Base-by-base conservation (phyloP, 2,888 invertebrate species). In the Mystacides longicornis region DNA sequence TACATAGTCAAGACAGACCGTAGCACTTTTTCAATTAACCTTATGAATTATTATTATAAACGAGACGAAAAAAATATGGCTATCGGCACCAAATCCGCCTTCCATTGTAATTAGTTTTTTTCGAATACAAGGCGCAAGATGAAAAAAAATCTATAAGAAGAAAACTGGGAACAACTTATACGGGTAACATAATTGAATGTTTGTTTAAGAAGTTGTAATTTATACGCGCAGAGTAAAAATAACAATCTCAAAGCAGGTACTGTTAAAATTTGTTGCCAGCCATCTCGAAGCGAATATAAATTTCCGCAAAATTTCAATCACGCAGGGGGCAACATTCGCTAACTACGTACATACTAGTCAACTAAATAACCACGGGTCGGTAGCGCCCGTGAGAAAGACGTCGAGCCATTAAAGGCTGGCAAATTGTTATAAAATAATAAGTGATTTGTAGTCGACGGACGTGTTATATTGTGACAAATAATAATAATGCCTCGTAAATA, bases 201-300 rank as follows among this genome's bases (percentile, higher is more conserved):
- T 37, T 37, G 37, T 37, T 37, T 37, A 37, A 37, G 37, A 37
- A 14, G 37, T 37, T n/a, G n/a, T n/a, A n/a, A n/a, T n/a, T n/a
- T n/a, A n/a, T n/a, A n/a, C n/a, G n/a, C n/a, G n/a, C n/a, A n/a
- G n/a, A n/a, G n/a, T n/a, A n/a, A n/a, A n/a, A n/a, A n/a, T n/a
- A n/a, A n/a, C n/a, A n/a, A n/a, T n/a, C n/a, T n/a, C n/a, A n/a
- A n/a, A n/a, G n/a, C n/a, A n/a, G n/a, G n/a, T n/a, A n/a, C n/a
- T n/a, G n/a, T n/a, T n/a, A n/a, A n/a, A n/a, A n/a, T n/a, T 7
- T 37, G 37, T 37, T n/a, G 14, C 37, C 14, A 37, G 14, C 3
- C 37, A 37, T 37, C 16, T 37, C 16, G 14, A 37, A n/a, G n/a
- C n/a, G n/a, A n/a, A n/a, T 16, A 37, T 37, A 37, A 37, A 37